Conservation (phyloP, 2,113 vertebrate species). For the Periophthalmodon schlosseri region DNA sequence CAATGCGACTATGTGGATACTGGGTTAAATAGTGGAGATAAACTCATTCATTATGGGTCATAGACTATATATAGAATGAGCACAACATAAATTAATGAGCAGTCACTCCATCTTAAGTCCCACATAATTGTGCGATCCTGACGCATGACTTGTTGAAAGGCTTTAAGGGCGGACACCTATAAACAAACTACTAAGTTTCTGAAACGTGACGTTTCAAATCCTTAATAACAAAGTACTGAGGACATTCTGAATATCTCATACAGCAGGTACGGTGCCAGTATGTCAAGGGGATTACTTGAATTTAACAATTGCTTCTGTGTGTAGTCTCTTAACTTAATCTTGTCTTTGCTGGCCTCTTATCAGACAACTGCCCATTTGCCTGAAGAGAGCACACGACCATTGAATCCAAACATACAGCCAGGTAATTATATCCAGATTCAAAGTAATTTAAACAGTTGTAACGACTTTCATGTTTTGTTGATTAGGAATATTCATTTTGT, state of each 20-base stretch:
- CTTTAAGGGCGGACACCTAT: background rate
- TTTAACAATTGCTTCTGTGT: background rate
- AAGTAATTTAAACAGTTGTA: background rate
- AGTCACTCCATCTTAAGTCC: background rate
- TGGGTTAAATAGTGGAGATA: background rate
- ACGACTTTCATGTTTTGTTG: background rate
- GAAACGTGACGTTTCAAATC: background rate
- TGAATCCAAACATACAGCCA: slow-evolving; percentile 59
- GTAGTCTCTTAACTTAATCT: background rate
- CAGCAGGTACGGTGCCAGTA: no score
- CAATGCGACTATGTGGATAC: no score
- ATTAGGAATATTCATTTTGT: no score
- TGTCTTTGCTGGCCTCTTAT: slow-evolving; percentile 6
- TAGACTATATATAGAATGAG: no score
- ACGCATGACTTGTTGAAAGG: background rate
- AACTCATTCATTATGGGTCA: background rate
- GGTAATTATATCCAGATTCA: slow-evolving; percentile 47
- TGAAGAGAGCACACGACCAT: slow-evolving; percentile 62
- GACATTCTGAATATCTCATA: background rate
- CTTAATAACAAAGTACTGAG: background rate
- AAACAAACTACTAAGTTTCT: background rate
- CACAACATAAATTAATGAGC: background rate
- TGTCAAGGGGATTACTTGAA: background rate
- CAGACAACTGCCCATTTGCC: slow-evolving; percentile 40
- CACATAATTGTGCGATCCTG: background rate